Conservation (phyloP, 1,140 invertebrate species). For the Babylonia areolata region DNA sequence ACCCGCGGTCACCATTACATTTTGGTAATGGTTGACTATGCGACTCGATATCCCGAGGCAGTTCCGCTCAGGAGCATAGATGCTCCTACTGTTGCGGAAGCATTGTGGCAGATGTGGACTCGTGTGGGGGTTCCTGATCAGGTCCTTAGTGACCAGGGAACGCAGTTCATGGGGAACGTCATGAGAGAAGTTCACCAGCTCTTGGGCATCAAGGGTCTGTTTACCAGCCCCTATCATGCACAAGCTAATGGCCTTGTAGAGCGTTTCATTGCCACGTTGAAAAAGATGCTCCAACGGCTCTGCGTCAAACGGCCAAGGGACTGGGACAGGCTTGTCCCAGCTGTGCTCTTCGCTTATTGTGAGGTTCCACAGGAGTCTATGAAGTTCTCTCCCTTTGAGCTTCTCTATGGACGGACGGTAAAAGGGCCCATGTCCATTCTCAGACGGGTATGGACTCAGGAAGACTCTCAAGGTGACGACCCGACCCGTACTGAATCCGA, state of each 20-base stretch:
- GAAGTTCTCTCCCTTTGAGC: slow-evolving; percentile 63
- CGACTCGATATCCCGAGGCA: slow-evolving; percentile 47
- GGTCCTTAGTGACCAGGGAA: slow-evolving; percentile 3
- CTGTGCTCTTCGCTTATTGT: slow-evolving; percentile 61
- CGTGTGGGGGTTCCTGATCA: slow-evolving; percentile 68
- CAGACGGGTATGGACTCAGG: slow-evolving; percentile 55
- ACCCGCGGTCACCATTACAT: slow-evolving; percentile 42
- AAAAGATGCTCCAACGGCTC: slow-evolving; percentile 55
- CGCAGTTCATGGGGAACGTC: not conserved
- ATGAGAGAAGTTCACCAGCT: slow-evolving; percentile 33
- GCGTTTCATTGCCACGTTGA: slow-evolving; percentile 42
- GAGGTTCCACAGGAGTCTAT: slow-evolving; percentile 47
- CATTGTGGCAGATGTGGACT: slow-evolving; percentile 59
- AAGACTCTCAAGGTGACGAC: slow-evolving; percentile 37
- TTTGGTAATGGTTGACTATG: slow-evolving; percentile 47
- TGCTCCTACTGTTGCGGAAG: slow-evolving; percentile 40
- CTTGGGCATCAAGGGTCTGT: slow-evolving; percentile 27
- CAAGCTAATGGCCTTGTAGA: slow-evolving; percentile 43
- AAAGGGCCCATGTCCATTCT: slow-evolving; percentile 55
- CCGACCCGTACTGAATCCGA: slow-evolving; percentile 44
- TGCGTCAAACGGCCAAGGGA: slow-evolving; percentile 57
- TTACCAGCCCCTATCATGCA: slow-evolving; percentile 44
- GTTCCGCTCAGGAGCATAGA: slow-evolving; percentile 36
- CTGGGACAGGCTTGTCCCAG: slow-evolving; percentile 46
- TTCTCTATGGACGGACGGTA: slow-evolving; percentile 60